phyloP scores from a whole-genome alignment of 35 echinoderm and acorn worm genomes.

The Lytechinus variegatus region DNA sequence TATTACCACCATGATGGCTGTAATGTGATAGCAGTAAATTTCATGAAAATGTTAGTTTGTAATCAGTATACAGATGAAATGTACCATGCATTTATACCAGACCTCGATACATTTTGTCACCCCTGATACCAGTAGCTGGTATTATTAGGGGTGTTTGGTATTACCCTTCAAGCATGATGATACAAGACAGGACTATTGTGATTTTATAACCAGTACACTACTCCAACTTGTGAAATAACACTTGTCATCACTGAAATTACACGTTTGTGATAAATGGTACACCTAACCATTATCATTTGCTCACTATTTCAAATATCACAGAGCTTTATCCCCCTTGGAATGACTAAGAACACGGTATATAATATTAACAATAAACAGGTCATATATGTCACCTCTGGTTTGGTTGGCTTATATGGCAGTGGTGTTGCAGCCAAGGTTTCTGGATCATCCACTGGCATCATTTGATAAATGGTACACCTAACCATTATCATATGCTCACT shows the following conservation, averaged over 20 bases:
- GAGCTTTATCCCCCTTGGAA: not conserved
- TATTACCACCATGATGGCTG: too few species aligned
- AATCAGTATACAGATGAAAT: too few species aligned
- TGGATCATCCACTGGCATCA: conserved; percentile 1
- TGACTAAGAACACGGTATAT: not conserved
- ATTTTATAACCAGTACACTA: too few species aligned
- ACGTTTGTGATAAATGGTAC: not conserved
- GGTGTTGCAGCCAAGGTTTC: conserved; percentile 7
- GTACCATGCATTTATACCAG: too few species aligned
- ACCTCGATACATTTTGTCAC: too few species aligned
- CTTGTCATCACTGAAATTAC: not conserved
- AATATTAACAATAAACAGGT: not conserved
- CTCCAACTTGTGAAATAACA: too few species aligned
- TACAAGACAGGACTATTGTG: too few species aligned
- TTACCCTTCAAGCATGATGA: too few species aligned
- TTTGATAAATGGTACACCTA: not conserved
- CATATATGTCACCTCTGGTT: not conserved
- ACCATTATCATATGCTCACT: not conserved
- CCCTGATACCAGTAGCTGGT: too few species aligned
- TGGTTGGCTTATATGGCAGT: not conserved
- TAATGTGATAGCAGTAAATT: too few species aligned
- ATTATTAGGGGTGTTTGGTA: too few species aligned
- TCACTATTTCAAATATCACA: not conserved
- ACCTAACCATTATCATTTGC: not conserved
- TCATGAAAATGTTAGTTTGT: too few species aligned